These are phyloP conservation scores for Melopsittacus undulatus DNA, from an alignment of 2,797 vertebrate genomes.

Conservation along the genomic window DNA sequence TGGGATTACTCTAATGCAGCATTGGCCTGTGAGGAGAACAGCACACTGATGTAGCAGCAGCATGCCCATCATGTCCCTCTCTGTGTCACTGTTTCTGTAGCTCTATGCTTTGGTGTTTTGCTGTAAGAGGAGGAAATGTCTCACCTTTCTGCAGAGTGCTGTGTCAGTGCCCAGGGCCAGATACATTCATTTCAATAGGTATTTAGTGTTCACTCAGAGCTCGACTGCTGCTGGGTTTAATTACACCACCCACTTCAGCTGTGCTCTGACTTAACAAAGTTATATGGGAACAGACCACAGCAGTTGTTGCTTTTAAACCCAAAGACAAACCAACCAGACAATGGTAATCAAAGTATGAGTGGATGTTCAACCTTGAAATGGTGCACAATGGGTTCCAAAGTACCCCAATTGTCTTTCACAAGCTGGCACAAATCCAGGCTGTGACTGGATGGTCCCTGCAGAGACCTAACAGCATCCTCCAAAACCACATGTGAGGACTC, in stretches of 20 bases:
- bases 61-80: rapidly evolving
- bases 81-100: neutral
- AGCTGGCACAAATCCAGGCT: neutral
- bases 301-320: neutral
- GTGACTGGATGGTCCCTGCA: rapidly evolving
- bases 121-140: neutral
- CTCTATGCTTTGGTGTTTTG: neutral
- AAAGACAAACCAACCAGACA: neutral
- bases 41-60: neutral
- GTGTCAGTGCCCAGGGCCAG: neutral
- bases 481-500: rapidly evolving
- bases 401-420: neutral
- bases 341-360: rapidly evolving
- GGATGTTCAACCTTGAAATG: neutral
- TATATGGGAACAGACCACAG: neutral
- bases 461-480: neutral
- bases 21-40: neutral
- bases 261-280: neutral
- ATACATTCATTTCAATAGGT: rapidly evolving
- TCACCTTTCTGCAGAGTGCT: neutral
- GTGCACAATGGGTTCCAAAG: rapidly evolving
- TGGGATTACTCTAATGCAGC: neutral
- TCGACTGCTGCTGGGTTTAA: neutral
- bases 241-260: neutral
- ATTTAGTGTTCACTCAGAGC: neutral